Evolutionary conservation across 2,888 invertebrate genomes (phyloP).

Genomic region (Branchellion lobata): DNA sequence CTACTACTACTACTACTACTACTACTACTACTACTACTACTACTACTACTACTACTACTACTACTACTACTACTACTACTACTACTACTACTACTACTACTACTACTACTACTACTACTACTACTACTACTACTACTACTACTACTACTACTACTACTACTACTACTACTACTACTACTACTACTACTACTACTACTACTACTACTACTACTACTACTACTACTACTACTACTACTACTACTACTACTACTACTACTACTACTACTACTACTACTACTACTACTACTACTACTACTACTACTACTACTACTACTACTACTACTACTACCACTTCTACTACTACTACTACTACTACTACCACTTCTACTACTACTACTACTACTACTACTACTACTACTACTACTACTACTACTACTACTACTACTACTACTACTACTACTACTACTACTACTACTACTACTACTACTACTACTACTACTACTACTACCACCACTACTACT

Average conservation of each 20-base stretch:
- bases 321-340: not conserved
- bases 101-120: constrained; percentile 9
- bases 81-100: constrained; percentile 9
- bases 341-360: not conserved
- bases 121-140: constrained; percentile 9
- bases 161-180: not conserved
- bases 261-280: constrained; percentile 3
- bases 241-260: constrained; percentile 11
- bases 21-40: constrained; percentile 9
- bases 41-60: constrained; percentile 9
- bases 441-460: not conserved
- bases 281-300: constrained; percentile 7
- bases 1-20: constrained; percentile 9
- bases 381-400: not conserved
- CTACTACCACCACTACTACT: not conserved
- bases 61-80: constrained; percentile 9
- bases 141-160: constrained; percentile 6
- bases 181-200: not conserved
- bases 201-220: constrained; percentile 1
- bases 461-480: not conserved
- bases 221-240: constrained; percentile 11
- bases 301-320: constrained; percentile 7
- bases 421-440: not conserved
- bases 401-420: not conserved
- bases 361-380: not conserved